Evolutionary conservation across 2,113 vertebrate genomes (phyloP).

Genomic region (Chelonoidis abingdonii): DNA sequence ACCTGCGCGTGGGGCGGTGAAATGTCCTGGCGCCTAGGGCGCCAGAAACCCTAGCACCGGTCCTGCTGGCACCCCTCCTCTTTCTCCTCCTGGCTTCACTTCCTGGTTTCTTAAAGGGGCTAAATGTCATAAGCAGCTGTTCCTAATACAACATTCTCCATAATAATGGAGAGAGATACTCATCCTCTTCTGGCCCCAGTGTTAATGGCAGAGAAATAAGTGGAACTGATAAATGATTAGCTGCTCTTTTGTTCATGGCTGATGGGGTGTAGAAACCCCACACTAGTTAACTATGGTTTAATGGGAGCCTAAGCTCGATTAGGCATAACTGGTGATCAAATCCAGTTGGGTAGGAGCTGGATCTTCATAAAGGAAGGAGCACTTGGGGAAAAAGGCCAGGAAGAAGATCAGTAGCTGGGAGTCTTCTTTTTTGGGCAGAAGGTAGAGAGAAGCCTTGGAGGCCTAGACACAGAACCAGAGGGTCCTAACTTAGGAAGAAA

Average conservation of each 20-base stretch:
- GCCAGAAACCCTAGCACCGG: no score
- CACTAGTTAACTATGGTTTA: no score
- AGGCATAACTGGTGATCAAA: no score
- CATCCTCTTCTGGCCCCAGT: accelerated
- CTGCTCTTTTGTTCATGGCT: neutral
- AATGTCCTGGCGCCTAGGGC: no score
- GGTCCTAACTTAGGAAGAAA: neutral
- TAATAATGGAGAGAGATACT: neutral
- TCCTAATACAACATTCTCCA: neutral
- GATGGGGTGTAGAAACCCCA: no score
- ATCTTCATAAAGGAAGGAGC: neutral
- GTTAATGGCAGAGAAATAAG: neutral
- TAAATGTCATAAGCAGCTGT: neutral
- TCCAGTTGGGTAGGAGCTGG: no score
- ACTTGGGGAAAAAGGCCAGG: neutral
- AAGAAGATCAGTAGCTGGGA: neutral
- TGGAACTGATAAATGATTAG: neutral
- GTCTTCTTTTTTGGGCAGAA: neutral
- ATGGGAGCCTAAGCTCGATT: no score
- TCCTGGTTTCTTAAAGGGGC: neutral
- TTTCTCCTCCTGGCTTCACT: neutral
- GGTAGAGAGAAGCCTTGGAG: neutral
- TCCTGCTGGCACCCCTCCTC: no score
- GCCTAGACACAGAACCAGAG: neutral
- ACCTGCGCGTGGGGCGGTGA: no score